phyloP scores from a whole-genome alignment of 2,113 vertebrate species.

The Mesoclemmys tuberculata region DNA sequence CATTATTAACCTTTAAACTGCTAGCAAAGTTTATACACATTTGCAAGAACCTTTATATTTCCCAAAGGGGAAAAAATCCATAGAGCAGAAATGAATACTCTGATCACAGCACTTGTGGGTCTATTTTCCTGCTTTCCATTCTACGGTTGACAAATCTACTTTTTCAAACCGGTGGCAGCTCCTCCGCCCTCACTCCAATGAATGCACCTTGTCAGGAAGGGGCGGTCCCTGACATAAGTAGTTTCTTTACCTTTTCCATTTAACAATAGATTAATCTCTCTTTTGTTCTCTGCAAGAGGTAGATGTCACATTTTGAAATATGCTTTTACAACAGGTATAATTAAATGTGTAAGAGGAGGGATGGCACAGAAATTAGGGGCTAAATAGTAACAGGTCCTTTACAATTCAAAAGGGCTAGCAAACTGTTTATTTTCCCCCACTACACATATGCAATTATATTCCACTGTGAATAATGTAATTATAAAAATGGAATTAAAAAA shows the following conservation, averaged over 20 bases:
- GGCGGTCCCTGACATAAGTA: not conserved
- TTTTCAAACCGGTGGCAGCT: not conserved
- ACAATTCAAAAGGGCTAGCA: constrained; percentile 39
- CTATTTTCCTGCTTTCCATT: not conserved
- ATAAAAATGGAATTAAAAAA: constrained; percentile 76
- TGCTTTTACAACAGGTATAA: constrained; percentile 71
- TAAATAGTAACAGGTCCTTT: constrained; percentile 59
- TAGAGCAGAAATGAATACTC: not conserved
- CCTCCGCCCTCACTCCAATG: not conserved
- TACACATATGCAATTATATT: constrained; percentile 57
- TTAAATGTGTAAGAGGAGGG: constrained; percentile 73
- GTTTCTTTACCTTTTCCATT: constrained; percentile 5
- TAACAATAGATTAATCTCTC: constrained; percentile 70
- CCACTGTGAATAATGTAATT: constrained; percentile 62
- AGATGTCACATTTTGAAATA: constrained; percentile 76
- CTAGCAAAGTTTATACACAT: not conserved
- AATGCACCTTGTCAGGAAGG: not conserved
- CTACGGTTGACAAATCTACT: not conserved
- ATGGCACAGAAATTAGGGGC: constrained; percentile 71
- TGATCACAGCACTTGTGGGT: not conserved
- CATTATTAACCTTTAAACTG: not conserved
- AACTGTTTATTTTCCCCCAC: not conserved
- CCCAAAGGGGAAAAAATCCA: not conserved
- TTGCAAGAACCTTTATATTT: not conserved
- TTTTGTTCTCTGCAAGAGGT: constrained; percentile 68